Base-by-base conservation (phyloP, 2,113 vertebrate species). In the Channa maculata region DNA sequence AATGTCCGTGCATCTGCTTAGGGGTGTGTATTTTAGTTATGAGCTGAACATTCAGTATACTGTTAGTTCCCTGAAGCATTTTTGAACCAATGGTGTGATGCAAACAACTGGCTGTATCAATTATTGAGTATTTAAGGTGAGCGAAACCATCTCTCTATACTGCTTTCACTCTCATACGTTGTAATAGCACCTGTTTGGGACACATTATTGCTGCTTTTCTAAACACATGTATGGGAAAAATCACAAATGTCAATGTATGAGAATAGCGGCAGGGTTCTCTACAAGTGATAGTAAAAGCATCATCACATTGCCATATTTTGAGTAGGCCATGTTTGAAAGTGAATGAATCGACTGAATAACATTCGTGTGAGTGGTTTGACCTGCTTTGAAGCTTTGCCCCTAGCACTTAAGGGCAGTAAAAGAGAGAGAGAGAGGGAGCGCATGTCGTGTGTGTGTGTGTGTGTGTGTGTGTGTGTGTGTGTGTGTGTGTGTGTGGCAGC, bases 321-420 rank as follows among this genome's bases (percentile, higher is more conserved):
- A 80, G 71, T 53, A 79, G 68, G 67, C 76, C 69, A 82, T 80
- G 79, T 89, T 82, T 87, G 76, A 85, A 78, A 84, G 79, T 78
- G 77, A 80, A 50, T 60, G 77, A 87, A 65, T 64, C 72, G 64
- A 86, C 78, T 67, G 71, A 86, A 83, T 71, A 87, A 83, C 77
- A 86, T 74, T 80, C 63, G 70, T 34, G 68, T 72, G 74, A 73
- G 86, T 59, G 81, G 59, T 88, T 71, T 87, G 79, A 85, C 87
- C 89, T 55, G 77, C 82, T 84, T 82, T 86, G 85, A 89, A 83
- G 88, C 77, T 74, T 83, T 74, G 69, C 83, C 79, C 85, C 82
- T 6, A 65, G 75, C 82, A 73, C 82, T 85, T 85, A 79, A 55
- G 61, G 45, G 68, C 83, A 78, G 86, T 80, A 75, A 73, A 63